Conservation (phyloP, 2,888 invertebrate genomes). For the Tubulanus polymorphus region DNA sequence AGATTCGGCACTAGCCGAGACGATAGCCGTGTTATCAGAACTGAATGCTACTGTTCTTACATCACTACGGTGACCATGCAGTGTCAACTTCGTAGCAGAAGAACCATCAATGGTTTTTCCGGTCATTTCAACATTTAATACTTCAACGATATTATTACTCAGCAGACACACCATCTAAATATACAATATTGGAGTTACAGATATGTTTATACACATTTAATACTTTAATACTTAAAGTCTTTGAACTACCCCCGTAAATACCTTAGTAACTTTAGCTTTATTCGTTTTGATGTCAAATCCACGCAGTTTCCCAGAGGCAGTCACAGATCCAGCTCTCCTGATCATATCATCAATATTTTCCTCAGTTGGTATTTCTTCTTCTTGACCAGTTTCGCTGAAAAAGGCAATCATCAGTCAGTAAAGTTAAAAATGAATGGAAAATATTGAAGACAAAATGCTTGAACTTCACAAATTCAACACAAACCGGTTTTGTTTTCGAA, state of each 20-base stretch:
- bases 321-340: conserved; percentile 64
- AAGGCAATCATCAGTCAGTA: too few relatives aligned
- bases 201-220: too few relatives aligned
- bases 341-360: conserved; percentile 67
- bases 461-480: conserved; percentile 1
- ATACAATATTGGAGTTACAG: too few relatives aligned
- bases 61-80: conserved; percentile 84
- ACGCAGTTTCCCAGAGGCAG: conserved; percentile 45
- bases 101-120: conserved; percentile 24
- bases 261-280: conserved; percentile 16
- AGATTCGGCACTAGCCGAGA: conserved; percentile 81
- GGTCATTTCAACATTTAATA: conserved; percentile 58
- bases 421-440: background rate
- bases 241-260: too few relatives aligned
- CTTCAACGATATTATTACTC: conserved; percentile 71
- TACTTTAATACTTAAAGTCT: too few relatives aligned
- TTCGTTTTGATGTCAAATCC: conserved; percentile 27
- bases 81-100: conserved; percentile 55
- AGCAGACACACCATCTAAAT: conserved; percentile 56
- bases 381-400: conserved; percentile 23
- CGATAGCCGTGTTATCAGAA: conserved; percentile 81
- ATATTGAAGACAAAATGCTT: too few relatives aligned
- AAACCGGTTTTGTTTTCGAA: conserved; percentile 35
- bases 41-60: conserved; percentile 83
- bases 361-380: conserved; percentile 16